Evolutionary conservation across 1,140 invertebrate species (phyloP), one percentile per base, ranked within the genome.

Genomic region (Phymastichus coffea): DNA sequence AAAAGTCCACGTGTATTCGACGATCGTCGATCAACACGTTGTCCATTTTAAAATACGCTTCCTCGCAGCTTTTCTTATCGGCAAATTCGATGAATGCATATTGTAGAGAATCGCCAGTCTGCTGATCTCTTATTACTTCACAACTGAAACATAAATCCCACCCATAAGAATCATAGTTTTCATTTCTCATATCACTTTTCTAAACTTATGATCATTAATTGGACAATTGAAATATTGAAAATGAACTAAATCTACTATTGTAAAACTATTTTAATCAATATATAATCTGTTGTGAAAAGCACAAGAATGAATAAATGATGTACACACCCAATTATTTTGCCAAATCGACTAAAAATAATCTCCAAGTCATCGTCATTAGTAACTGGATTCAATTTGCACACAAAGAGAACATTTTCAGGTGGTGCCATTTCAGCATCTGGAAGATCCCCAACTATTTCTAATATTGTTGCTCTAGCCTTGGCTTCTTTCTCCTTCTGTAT

Each of bases 71-170:
- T 75, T 97, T 88, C 66, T 90, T 87, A 63, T 97, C 89, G 61
- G 92, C 92, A 84, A 99, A 99, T 78, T 99, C 98, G 66, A 99
- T 94, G 75, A 99, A 99, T 3, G 96, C 98, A 80, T 99, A 99
- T 71, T 99, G 97, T 47, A 99, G 81, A 0, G 97, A 99, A 73
- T 98, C 95, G 8, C 90, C 90, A 2, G 92, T 91, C 71, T 94
- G 92, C 60, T 90, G 87, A 77, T 99, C 97, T 74, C 93, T 84
- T 61, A 99, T 99, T 1, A 99, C 93, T 85, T 99, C 98, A 84
- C 97, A 99, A 64, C 87, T 88, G 63, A 56, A 76, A 69, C 41
- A 49, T 33, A 33, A n/a, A n/a, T n/a, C n/a, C n/a, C n/a, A n/a
- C n/a, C n/a, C n/a, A n/a, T n/a, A n/a, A n/a, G n/a, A n/a, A n/a